Evolutionary conservation across 53 echinoderm and acorn worm species (phyloP).

Genomic region (Temnopleurus reevesii): DNA sequence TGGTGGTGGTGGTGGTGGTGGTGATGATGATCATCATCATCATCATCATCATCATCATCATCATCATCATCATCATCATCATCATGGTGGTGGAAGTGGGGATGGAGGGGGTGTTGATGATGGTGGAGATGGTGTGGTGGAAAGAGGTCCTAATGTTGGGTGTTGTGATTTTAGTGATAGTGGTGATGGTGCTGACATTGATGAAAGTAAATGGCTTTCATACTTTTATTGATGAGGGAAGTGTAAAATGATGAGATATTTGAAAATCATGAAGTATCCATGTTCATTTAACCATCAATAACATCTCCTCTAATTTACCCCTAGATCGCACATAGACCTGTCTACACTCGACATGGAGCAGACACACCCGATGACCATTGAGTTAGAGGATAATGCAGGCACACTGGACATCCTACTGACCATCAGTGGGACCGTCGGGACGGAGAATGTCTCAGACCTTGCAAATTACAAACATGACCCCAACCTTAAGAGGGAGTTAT

Average conservation of each 20-base stretch:
- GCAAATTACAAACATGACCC: conserved; percentile 83
- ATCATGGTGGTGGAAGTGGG: not conserved
- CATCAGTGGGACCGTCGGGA: conserved; percentile 90
- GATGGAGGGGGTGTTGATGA: not conserved
- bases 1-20: not conserved
- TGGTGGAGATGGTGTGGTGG: not conserved
- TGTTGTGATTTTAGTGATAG: not conserved
- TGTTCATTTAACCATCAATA: too few relatives aligned
- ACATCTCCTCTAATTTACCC: too few relatives aligned
- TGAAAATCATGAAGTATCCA: too few relatives aligned
- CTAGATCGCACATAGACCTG: conserved; percentile 82
- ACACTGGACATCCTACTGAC: conserved; percentile 81
- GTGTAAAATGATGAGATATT: too few relatives aligned
- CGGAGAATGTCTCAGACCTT: conserved; percentile 91
- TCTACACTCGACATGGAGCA: conserved; percentile 77
- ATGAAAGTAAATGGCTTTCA: too few relatives aligned
- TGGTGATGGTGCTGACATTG: not conserved
- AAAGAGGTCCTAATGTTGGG: not conserved
- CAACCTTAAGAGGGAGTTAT: conserved; percentile 76
- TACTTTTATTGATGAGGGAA: too few relatives aligned
- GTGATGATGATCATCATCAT: not conserved
- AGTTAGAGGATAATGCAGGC: conserved; percentile 94
- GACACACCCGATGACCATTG: conserved; percentile 80
- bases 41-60: not conserved
- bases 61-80: not conserved